phyloP scores from a whole-genome alignment of 2,797 vertebrate species.

The Acomys russatus region DNA sequence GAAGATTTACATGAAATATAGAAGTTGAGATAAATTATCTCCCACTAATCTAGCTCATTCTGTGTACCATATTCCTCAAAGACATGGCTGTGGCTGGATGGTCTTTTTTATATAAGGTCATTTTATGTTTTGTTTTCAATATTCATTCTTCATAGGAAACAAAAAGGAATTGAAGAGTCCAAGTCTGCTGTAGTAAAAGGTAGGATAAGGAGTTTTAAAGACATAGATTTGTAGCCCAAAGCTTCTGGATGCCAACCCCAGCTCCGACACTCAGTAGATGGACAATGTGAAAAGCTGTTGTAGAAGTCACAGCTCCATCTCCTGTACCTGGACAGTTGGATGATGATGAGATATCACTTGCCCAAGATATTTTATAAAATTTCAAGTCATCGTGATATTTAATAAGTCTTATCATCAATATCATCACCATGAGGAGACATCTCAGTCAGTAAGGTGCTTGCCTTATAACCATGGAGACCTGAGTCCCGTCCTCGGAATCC shows the following conservation, averaged over 20 bases:
- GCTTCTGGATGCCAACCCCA: neutral
- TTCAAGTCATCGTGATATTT: slow-evolving; percentile 8
- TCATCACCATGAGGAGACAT: no score
- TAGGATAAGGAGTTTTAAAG: neutral
- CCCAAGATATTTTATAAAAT: slow-evolving; percentile 20
- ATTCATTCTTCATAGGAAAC: neutral
- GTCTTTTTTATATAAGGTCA: neutral
- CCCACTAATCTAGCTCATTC: neutral
- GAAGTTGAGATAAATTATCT: slow-evolving; percentile 27
- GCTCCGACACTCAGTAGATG: neutral
- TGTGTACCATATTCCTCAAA: neutral
- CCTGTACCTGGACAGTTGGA: neutral
- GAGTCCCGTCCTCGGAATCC: neutral
- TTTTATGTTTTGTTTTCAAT: slow-evolving; percentile 39
- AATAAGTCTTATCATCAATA: neutral
- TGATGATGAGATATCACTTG: neutral
- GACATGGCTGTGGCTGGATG: neutral
- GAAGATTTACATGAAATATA: neutral
- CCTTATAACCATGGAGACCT: neutral
- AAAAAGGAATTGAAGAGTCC: neutral
- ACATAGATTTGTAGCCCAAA: neutral
- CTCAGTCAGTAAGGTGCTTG: neutral
- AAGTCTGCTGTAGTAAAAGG: neutral
- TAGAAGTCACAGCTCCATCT: neutral
- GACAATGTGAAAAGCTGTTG: neutral